Base-by-base conservation (phyloP, 2,888 invertebrate genomes). In the Alentia gelatinosa region DNA sequence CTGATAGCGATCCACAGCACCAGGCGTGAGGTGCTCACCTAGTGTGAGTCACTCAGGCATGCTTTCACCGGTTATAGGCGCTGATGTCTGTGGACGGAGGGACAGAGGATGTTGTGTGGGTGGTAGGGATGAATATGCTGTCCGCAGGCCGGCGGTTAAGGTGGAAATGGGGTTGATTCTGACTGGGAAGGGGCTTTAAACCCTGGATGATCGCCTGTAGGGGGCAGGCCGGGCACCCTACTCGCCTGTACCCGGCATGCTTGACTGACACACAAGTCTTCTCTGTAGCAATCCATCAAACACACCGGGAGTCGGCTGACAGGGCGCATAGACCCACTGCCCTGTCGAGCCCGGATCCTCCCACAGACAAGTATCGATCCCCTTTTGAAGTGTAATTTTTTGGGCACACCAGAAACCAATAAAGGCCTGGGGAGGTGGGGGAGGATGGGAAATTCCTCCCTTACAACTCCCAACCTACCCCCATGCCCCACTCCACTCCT, bases 371-470 rank as follows among this genome's bases (percentile, higher is more conserved):
- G 40, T 83, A 83, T 83, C 30, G 83, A 83, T 83, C 83, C n/a
- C 37, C 39, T 83, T 40, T 83, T 83, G 33, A 83, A 83, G 83
- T 83, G 83, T 83, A 83, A 83, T 83, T 83, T 39, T 68, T 83
- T 23, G 19, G 19, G 35, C 75, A 12, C 75, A 37, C n/a, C 37
- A 37, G 75, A 75, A 35, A 83, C 83, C 83, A 83, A 83, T 83
- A 39, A 83, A 37, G 33, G 19, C 74, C 74, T 26, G 4, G 30
- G 74, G 74, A 33, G 74, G 74, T 3, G 74, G 74, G 26, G 74
- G 83, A 39, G 39, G 39, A 39, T 19, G 83, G 37, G 39, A 39
- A 35, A 19, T n/a, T 83, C 42, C 39, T 83, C 26, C 83, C 83
- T 33, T 15, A 26, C 26, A 37, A 15, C 83, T 83, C 42, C n/a